Base-by-base conservation (phyloP, 1,140 invertebrate species). In the Drosophila kohkoa region DNA sequence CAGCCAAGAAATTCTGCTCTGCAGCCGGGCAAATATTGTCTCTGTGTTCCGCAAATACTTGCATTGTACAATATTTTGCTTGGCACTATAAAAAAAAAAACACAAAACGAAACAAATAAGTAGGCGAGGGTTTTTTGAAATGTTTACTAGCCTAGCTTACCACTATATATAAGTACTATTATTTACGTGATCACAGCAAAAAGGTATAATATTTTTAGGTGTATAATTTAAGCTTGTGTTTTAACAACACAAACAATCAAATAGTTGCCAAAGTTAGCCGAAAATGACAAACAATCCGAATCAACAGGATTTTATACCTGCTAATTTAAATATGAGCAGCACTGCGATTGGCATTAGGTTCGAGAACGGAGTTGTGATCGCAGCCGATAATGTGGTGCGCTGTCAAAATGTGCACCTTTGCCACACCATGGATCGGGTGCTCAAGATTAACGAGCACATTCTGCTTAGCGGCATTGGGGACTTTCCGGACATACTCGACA, bases 401-500 rank as follows among this genome's bases (percentile, higher is more conserved):
- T 99, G 99, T 93, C 98, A 98, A n/a, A 97, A 96, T 0, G 92
- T 99, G 60, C 97, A 97, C 0, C 94, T 97, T 59, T 99, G 96
- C 92, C 94, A 97, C 51, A 95, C 97, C 93, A 95, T 96, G 70
- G 95, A 96, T 0, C 94, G 98, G 75, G 93, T 99, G 1, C 92
- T 97, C 74, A 96, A 97, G 93, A 96, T 99, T 13, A 48, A 20
- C 16, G 6, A 0, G 99, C 99, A 92, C 94, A 98, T 49, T 95
- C 99, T 41, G 15, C 7, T 1, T 25, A 98, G 96, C 5, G 96
- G 95, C 70, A 95, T 96, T 75, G 98, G 98, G 5, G 98, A 99
- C 93, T 98, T 97, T 93, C 98, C 98, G 20, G 99, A 99, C 93
- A 99, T 95, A 90, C 98, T 99, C 93, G 98, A 96, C 87, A 93